Base-by-base conservation (phyloP, 2,113 vertebrate species). In the Aegotheles bennettii region DNA sequence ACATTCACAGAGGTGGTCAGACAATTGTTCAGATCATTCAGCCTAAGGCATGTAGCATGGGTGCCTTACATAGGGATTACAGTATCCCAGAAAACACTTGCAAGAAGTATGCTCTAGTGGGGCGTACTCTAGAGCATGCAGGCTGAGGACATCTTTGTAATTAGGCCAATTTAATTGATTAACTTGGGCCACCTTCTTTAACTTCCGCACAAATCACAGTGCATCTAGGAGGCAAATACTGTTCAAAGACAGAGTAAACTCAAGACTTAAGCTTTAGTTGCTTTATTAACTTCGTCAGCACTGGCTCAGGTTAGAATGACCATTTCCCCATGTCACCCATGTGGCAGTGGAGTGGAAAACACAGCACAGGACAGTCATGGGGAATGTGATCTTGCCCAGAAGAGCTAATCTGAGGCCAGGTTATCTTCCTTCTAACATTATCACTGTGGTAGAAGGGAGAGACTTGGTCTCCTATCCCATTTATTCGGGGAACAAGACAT, bases 301-400 rank as follows among this genome's bases (percentile, higher is more conserved):
- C 6, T 10, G 17, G 13, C 6, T 45, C 16, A 70, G 17, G 14
- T 53, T 40, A 80, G 36, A 80, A 84, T 7, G 16, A 73, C 29
- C 15, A 38, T 51, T 42, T 78, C 15, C 7, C 15, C 6, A 1
- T 1, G 1, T n/a, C 68, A n/a, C 7, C 40, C 21, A 10, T 12
- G 13, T 42, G 25, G 18, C 69, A 54, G 6, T 6, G 11, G 11
- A 5, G 24, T 48, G 28, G 57, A 83, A 93, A 83, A 38, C 31
- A 56, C 13, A 84, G n/a, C 16, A 69, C 28, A 29, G 15, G 35
- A 54, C 11, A 76, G 38, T 20, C 10, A 36, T 3, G 1, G 25
- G 23, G n/a, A 75, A 54, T 1, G 1, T 35, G 20, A 8, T 68
- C 23, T 78, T 79, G 6, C 3, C 24, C 12, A 43, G 33, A 85